Evolutionary conservation across 1,140 invertebrate genomes (phyloP).

Genomic region (Ceratina australensis): DNA sequence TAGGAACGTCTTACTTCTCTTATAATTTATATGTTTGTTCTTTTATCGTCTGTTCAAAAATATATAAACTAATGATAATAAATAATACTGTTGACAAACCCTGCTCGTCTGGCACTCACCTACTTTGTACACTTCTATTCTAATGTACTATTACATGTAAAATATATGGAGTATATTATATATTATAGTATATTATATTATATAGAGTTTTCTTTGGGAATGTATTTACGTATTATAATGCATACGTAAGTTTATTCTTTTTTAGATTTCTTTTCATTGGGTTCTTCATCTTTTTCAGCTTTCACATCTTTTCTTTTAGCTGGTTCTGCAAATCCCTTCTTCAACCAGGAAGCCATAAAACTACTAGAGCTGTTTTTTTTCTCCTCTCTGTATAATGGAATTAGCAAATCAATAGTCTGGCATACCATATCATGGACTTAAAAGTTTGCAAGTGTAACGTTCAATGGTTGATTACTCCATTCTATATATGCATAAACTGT

Average conservation of each 20-base stretch:
- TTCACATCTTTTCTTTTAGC: constrained; percentile 53
- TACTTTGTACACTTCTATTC: too few relatives aligned
- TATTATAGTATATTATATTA: too few relatives aligned
- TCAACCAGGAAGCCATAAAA: constrained; percentile 71
- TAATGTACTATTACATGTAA: too few relatives aligned
- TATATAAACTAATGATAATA: constrained; percentile 18
- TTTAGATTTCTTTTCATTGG: constrained; percentile 36
- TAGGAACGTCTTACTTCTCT: neutral
- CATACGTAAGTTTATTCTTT: constrained; percentile 10
- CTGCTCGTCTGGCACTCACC: too few relatives aligned
- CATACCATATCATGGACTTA: constrained; percentile 51
- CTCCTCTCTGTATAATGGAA: constrained; percentile 60
- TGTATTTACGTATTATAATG: too few relatives aligned
- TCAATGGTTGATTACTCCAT: constrained; percentile 20
- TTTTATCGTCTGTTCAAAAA: too few relatives aligned
- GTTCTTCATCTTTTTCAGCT: constrained; percentile 22
- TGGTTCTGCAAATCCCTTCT: constrained; percentile 52
- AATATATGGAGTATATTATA: too few relatives aligned
- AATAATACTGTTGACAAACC: too few relatives aligned
- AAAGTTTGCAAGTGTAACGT: constrained; percentile 22
- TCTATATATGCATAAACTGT: constrained; percentile 35
- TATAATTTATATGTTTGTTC: constrained; percentile 8
- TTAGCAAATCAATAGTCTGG: constrained; percentile 62
- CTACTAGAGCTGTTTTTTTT: constrained; percentile 56
- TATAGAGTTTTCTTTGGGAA: neutral